Conservation (phyloP, 2,888 invertebrate genomes). For the Punctoribates punctum region DNA sequence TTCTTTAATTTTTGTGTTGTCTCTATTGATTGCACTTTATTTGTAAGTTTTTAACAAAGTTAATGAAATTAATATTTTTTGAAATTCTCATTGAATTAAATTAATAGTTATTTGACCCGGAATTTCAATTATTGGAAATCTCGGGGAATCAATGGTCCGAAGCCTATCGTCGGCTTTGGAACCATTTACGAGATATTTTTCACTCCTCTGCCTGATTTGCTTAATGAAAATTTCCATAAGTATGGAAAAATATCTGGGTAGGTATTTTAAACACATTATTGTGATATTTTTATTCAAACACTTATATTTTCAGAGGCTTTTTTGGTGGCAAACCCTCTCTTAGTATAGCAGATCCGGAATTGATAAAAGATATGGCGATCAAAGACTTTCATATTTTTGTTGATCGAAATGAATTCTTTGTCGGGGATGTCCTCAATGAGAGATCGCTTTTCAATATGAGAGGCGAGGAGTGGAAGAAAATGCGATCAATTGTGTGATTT, state of each 20-base stretch:
- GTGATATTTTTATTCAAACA: background rate
- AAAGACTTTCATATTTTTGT: conserved; percentile 22
- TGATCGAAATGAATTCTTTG: background rate
- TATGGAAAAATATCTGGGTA: conserved; percentile 5
- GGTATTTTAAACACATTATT: background rate
- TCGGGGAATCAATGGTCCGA: background rate
- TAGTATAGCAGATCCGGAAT: background rate
- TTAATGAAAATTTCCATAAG: background rate
- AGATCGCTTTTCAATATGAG: background rate
- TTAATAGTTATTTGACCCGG: background rate
- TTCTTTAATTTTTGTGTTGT: too few species aligned
- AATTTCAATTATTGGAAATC: background rate
- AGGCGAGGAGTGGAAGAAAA: conserved; percentile 14
- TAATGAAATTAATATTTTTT: too few species aligned
- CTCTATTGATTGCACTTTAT: too few species aligned
- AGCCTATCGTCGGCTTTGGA: background rate
- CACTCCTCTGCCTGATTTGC: background rate
- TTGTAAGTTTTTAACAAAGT: too few species aligned
- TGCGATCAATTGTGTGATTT: background rate
- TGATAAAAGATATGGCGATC: conserved; percentile 17
- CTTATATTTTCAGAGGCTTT: background rate
- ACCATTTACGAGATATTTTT: background rate
- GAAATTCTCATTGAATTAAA: too few species aligned
- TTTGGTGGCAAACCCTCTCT: background rate
- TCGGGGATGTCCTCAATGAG: background rate